phyloP scores from a whole-genome alignment of 2,888 invertebrate species.

The Desoria tigrina region DNA sequence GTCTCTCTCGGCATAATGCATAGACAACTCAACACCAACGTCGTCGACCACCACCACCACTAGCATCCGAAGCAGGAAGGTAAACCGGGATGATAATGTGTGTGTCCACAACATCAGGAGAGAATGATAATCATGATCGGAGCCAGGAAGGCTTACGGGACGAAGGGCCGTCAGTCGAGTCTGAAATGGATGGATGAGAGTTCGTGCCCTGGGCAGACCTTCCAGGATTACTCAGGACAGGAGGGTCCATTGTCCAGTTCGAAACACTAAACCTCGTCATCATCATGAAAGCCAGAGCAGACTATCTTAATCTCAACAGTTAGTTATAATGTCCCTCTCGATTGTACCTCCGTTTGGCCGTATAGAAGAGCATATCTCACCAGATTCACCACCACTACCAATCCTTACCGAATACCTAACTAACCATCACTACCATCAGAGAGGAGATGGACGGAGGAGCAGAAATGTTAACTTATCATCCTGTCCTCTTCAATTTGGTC shows the following conservation, averaged over 20 bases:
- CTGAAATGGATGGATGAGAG: slow-evolving; percentile 50
- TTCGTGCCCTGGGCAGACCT: slow-evolving; percentile 51
- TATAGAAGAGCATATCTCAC: not conserved
- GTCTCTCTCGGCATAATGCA: too few species aligned
- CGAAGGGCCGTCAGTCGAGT: slow-evolving; percentile 16
- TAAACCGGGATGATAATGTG: slow-evolving; percentile 11
- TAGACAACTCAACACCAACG: too few species aligned
- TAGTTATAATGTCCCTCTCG: slow-evolving; percentile 7
- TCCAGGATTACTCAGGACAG: slow-evolving; percentile 28
- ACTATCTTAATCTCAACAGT: slow-evolving; percentile 41
- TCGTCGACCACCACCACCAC: too few species aligned
- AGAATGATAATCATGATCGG: slow-evolving; percentile 13
- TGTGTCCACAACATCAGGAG: slow-evolving; percentile 7
- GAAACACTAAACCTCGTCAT: slow-evolving; percentile 42
- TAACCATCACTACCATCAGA: too few species aligned
- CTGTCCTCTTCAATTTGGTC: slow-evolving; percentile 11
- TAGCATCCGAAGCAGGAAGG: slow-evolving; percentile 7
- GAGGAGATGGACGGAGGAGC: too few species aligned
- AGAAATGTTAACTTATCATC: slow-evolving; percentile 4
- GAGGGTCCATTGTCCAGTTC: slow-evolving; percentile 50
- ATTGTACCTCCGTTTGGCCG: not conserved
- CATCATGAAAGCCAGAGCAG: slow-evolving; percentile 35
- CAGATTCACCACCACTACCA: too few species aligned
- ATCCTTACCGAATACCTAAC: too few species aligned
- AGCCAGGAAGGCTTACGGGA: slow-evolving; percentile 12